Evolutionary conservation across 2,888 invertebrate genomes (phyloP), one percentile per base, ranked within the genome.

Genomic region (Cylloceria caligata): DNA sequence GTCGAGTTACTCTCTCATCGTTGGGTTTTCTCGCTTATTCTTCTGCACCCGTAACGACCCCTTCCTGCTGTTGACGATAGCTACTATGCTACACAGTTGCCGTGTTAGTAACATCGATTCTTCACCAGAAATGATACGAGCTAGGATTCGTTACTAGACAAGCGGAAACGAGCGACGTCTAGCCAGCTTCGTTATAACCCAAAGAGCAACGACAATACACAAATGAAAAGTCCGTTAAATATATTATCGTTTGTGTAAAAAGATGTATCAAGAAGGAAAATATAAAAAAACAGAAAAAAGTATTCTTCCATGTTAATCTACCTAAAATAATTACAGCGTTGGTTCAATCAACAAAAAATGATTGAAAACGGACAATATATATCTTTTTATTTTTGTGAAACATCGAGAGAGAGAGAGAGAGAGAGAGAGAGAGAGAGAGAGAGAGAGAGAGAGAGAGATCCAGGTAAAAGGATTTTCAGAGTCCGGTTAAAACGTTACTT

Each of bases 111-210:
- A 21, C 57, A 19, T 57, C 71, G 57, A 71, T 71, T 57, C 71
- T 42, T 42, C 42, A 19, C 30, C 49, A 36, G 19, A 47, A 68
- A 60, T 49, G 34, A 30, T 60, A 19, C 57, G 42, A n/a, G 45
- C 21, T 21, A 76, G 67, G 67, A 47, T 76, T 76, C 76, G 76
- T 76, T 76, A 76, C 45, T 24, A 24, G 36, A 76, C 45, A 60
- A 36, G 36, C 19, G 47, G 34, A 68, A 68, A 76, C 60, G 36
- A 62, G 75, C n/a, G 3, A 16, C 7, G 60, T 3, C 11, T 0
- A 27, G 36, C 6, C 60, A 16, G 5, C 36, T 39, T 68, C 60
- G 49, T 76, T 68, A 49, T 57, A 27, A 7, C 11, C 2, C n/a
- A n/a, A 21, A 45, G 57, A 21, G 21, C 11, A 11, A 45, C 5